Percentiles rank a stretch among this genome's conserved stretches.
These are phyloP conservation scores for Blennius ocellaris DNA, from an alignment of 2,113 vertebrate species.

Conservation along the genomic window DNA sequence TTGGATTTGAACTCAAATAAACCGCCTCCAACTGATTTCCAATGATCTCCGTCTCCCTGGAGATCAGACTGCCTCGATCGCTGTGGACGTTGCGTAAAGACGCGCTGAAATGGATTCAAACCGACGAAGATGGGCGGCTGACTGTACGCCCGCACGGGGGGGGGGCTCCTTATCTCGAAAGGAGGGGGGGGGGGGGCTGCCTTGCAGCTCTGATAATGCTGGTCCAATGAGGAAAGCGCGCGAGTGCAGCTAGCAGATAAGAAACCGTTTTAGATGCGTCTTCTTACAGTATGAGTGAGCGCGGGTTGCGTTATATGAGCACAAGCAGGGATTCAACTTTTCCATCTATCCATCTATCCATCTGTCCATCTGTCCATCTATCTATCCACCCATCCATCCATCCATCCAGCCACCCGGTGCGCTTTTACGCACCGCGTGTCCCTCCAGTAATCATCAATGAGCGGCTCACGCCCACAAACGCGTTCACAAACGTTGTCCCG, in stretches of 20 bases:
- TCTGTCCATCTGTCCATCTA: conserved; percentile 12
- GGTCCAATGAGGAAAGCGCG: conserved; percentile 58
- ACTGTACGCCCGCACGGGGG: conserved; percentile 1
- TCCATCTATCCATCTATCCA: background rate
- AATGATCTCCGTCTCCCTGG: no score
- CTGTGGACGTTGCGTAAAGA: conserved; percentile 40
- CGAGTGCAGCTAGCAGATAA: conserved; percentile 76
- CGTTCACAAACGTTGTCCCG: conserved; percentile 10
- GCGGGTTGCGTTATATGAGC: conserved; percentile 25
- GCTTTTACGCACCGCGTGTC: conserved; percentile 45
- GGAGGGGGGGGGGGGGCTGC: no score
- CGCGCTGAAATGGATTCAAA: conserved; percentile 32
- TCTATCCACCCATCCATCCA: conserved; percentile 2
- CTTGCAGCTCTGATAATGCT: conserved; percentile 71
- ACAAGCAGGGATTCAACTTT: conserved; percentile 9
- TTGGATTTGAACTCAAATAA: no score
- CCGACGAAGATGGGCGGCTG: conserved; percentile 50
- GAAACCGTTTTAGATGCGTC: conserved; percentile 61
- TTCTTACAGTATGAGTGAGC: conserved; percentile 18
- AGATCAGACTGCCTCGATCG: no score
- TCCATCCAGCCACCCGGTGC: background rate
- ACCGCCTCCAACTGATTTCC: no score
- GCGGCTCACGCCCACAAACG: conserved; percentile 45
- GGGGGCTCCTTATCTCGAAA: conserved; percentile 62
- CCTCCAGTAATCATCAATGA: conserved; percentile 66